Conservation (phyloP, 1,140 invertebrate species). For the Cydia fagiglandana region DNA sequence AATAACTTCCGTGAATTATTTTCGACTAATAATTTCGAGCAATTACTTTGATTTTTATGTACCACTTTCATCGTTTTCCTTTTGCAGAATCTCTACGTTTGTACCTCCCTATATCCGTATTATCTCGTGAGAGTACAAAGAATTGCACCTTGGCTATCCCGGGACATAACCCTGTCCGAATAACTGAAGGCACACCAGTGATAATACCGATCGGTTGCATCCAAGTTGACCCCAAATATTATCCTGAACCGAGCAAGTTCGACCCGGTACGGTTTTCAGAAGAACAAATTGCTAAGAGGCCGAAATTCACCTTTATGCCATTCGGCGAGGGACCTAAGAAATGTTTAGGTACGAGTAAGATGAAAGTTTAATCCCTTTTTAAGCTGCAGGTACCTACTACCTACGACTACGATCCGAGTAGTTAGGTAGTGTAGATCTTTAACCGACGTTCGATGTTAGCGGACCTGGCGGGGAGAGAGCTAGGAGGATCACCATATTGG, state of each 20-base stretch:
- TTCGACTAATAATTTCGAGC: neutral
- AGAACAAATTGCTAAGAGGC: conserved; percentile 60
- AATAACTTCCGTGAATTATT: neutral
- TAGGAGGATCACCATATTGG: no score
- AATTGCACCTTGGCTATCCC: conserved; percentile 1
- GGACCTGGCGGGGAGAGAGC: no score
- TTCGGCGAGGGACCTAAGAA: conserved; percentile 82
- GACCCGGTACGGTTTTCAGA: conserved; percentile 76
- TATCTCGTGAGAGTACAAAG: conserved; percentile 5
- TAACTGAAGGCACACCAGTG: conserved; percentile 52
- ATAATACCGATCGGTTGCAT: conserved; percentile 58
- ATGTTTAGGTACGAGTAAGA: conserved; percentile 72
- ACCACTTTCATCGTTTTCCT: neutral
- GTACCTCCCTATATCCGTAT: neutral
- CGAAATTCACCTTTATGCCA: conserved; percentile 78
- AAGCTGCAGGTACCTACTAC: no score
- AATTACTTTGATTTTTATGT: neutral
- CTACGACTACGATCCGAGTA: no score
- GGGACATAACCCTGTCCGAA: neutral
- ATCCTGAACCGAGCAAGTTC: conserved; percentile 80
- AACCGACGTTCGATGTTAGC: no score
- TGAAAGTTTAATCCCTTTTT: no score
- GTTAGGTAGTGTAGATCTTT: no score
- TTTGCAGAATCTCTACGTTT: conserved; percentile 17
- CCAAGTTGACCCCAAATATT: conserved; percentile 77